These are phyloP conservation scores for Gambusia yucatana DNA, from an alignment of 2,797 vertebrate genomes.

Conservation along the genomic window DNA sequence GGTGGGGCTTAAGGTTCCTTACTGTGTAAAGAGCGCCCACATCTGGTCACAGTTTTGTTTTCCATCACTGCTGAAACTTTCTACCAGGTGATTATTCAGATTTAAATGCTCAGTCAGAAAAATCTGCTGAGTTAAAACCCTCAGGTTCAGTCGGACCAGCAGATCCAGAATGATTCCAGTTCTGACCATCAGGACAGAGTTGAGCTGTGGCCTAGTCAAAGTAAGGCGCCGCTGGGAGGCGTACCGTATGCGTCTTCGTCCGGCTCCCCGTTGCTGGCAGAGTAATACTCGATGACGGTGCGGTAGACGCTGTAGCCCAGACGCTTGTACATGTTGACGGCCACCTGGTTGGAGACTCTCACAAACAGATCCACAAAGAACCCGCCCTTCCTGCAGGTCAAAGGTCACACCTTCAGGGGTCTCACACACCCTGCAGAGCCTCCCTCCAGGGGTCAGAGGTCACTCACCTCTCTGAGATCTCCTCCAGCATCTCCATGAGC, in stretches of 20 bases:
- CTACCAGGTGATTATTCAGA: too few species aligned
- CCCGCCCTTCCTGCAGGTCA: constrained; percentile 87
- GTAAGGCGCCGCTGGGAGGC: not conserved
- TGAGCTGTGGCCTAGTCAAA: not conserved
- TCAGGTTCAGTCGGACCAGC: not conserved
- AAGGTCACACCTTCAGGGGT: not conserved
- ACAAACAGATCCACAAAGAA: constrained; percentile 98
- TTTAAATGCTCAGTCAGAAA: too few species aligned
- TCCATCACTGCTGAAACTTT: too few species aligned
- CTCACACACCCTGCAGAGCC: constrained; percentile 66
- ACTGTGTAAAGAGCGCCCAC: too few species aligned
- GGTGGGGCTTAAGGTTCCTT: too few species aligned
- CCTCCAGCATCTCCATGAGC: constrained; percentile 95
- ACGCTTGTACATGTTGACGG: constrained; percentile 96
- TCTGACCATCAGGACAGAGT: too few species aligned
- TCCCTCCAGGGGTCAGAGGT: not conserved
- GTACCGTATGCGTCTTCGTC: constrained; percentile 95
- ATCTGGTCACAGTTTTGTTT: too few species aligned
- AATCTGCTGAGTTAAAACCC: too few species aligned
- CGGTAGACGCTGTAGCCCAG: constrained; percentile 95
- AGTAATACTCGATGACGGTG: constrained; percentile 95
- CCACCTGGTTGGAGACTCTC: constrained; percentile 95
- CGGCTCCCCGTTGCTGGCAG: constrained; percentile 93
- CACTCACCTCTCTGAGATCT: constrained; percentile 93
- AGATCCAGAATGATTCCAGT: too few species aligned